Percentiles rank a stretch among this genome's conserved stretches.
Conservation (phyloP, 1,140 invertebrate species). For the Dryas iulia region DNA sequence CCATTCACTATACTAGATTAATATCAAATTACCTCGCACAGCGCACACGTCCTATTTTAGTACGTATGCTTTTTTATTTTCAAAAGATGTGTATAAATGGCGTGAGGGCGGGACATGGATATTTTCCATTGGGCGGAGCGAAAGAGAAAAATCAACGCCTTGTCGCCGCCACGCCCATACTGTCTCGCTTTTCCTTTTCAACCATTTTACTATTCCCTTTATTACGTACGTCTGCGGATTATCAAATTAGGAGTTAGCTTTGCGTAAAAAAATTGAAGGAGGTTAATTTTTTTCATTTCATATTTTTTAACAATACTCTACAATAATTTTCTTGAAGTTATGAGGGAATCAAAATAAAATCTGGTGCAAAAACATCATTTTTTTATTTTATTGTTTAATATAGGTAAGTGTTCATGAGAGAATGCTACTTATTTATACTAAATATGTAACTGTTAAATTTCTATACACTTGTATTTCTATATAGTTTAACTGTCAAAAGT, state of each 20-base stretch:
- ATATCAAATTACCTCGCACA: background rate
- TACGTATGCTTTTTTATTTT: slow-evolving; percentile 30
- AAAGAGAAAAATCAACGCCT: slow-evolving; percentile 71
- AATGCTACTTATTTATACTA: too few species aligned
- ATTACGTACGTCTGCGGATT: slow-evolving; percentile 41
- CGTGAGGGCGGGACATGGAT: slow-evolving; percentile 52
- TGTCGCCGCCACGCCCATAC: slow-evolving; percentile 59
- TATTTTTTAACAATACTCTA: too few species aligned
- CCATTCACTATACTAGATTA: background rate
- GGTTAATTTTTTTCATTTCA: background rate
- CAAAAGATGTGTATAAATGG: slow-evolving; percentile 44
- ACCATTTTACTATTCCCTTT: slow-evolving; percentile 51
- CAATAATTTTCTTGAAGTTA: too few species aligned
- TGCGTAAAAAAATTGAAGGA: slow-evolving; percentile 16
- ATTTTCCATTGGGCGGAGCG: slow-evolving; percentile 70
- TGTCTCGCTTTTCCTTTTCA: slow-evolving; percentile 47
- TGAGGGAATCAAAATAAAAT: too few species aligned
- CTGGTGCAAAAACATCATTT: too few species aligned
- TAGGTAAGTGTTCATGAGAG: too few species aligned
- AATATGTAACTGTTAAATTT: too few species aligned
- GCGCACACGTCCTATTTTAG: background rate
- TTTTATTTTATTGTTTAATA: too few species aligned
- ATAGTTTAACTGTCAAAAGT: too few species aligned
- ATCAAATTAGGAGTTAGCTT: slow-evolving; percentile 33
- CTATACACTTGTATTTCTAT: too few species aligned